Evolutionary conservation across 2,888 invertebrate species (phyloP), one percentile per base, ranked within the genome.

Genomic region (Seira musarum): DNA sequence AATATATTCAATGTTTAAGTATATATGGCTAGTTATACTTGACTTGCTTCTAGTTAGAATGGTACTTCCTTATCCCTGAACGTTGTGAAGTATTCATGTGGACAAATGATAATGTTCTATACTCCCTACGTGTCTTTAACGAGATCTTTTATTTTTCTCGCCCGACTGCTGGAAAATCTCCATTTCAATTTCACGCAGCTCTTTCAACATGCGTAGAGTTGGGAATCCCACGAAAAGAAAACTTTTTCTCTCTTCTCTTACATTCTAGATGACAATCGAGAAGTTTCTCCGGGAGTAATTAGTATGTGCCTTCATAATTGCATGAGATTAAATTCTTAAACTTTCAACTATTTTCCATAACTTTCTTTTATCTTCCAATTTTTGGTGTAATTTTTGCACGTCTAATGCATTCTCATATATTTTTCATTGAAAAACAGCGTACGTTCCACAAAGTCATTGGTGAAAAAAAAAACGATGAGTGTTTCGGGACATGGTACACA

Each of bases 201-300:
- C 8, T 30, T 8, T 2, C 30, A 8, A 30, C 2, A 30, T 30
- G 30, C 30, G 30, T 30, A 30, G 2, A 2, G 30, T 30, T n/a
- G n/a, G n/a, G n/a, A n/a, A 8, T 30, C 30, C 8, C 53, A 53
- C 17, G 2, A 53, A 53, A 3, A 40, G 40, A 53, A 53, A 53
- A 22, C 40, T 53, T 68, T 53, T 35, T 40, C n/a, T 1, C 3
- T 17, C 10, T 19, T 30, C 21, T 46, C 40, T 35, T 46, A 35
- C 15, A 2, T 30, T 53, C 15, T 19, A 75, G 74, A 67, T 75
- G 67, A 61, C 67, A 68, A 67, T 67, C 74, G 60, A 40, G 67
- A 69, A 69, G 68, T 70, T 77, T 76, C 69, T n/a, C 17, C 10
- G 77, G 70, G 70, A 77, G 70, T 70, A 77, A 70, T 77, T 77